phyloP scores from a whole-genome alignment of 2,113 vertebrate genomes.

The Antechinus flavipes region DNA sequence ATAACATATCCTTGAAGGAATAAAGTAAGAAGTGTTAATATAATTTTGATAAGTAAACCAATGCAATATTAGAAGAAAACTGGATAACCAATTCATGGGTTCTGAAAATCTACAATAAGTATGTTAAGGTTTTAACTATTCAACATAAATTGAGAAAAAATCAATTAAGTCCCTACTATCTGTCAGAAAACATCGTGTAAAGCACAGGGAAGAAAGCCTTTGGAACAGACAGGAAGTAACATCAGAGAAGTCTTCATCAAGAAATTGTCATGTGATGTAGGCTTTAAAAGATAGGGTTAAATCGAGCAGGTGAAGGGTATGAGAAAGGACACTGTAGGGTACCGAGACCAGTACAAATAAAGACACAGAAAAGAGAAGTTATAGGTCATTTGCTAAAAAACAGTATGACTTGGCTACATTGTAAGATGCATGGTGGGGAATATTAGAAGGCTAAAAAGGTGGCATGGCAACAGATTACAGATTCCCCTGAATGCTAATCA shows the following conservation, averaged over 20 bases:
- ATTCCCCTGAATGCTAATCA: background rate
- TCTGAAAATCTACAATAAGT: background rate
- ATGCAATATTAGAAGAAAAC: background rate
- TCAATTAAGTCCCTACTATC: background rate
- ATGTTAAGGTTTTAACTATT: background rate
- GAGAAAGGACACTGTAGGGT: background rate
- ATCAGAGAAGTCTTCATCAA: background rate
- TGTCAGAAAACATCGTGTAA: background rate
- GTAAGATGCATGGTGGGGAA: background rate
- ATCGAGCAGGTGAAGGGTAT: background rate
- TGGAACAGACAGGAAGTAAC: background rate
- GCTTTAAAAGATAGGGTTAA: background rate
- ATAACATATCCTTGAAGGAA: background rate
- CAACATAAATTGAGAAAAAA: background rate
- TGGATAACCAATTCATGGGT: background rate
- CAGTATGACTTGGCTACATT: background rate
- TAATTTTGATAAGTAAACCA: background rate
- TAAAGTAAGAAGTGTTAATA: background rate
- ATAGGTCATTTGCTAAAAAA: background rate
- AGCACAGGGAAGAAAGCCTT: background rate
- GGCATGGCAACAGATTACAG: background rate
- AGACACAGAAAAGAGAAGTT: background rate
- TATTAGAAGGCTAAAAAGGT: background rate
- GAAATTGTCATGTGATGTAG: background rate
- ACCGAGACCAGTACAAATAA: background rate